Evolutionary conservation across 2,113 vertebrate species (phyloP), one percentile per base, ranked within the genome.

Genomic region (Pithys albifrons): DNA sequence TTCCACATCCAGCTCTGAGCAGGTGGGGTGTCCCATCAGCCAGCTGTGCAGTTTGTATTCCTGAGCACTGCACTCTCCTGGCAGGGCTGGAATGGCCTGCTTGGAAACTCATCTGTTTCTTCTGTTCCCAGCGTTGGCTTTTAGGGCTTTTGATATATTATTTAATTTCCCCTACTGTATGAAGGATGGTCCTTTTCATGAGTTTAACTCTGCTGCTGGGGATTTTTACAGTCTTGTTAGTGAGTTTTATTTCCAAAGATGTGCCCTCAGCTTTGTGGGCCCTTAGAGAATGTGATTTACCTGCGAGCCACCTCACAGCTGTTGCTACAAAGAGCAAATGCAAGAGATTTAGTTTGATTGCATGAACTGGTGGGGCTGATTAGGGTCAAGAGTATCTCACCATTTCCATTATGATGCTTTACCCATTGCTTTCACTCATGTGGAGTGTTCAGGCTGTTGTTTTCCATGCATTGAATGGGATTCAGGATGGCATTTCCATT

Each of bases 161-260:
- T 81, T 92, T 95, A 19, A 92, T 89, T 90, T 88, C 62, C 45
- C 33, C 28, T 72, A 65, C 77, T 69, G 22, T 29, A 61, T 69
- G 49, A 92, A 52, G 41, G 64, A 88, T 51, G 69, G 72, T 39
- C 62, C 46, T 93, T 94, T 91, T 86, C 72, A 35, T 0, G 0
- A 71, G 31, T 84, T 77, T 78, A 73, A 58, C 58, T 5, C 35
- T 49, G 76, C 88, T 95, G 74, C 73, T 80, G 49, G 51, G 85
- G 69, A 71, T 72, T 91, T 96, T 88, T 96, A 91, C 58, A 73
- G 17, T 52, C 79, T 78, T 64, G 75, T 96, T 95, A 92, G 87
- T 29, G 65, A 66, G 79, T 78, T 95, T 91, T 96, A 90, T 95
- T 88, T 96, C 80, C 87, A 19, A 85, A 78, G 78, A 83, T 80